These are phyloP conservation scores for Plecturocebus donacophilus DNA, from an alignment of 2,113 vertebrate genomes.

Conservation along the genomic window DNA sequence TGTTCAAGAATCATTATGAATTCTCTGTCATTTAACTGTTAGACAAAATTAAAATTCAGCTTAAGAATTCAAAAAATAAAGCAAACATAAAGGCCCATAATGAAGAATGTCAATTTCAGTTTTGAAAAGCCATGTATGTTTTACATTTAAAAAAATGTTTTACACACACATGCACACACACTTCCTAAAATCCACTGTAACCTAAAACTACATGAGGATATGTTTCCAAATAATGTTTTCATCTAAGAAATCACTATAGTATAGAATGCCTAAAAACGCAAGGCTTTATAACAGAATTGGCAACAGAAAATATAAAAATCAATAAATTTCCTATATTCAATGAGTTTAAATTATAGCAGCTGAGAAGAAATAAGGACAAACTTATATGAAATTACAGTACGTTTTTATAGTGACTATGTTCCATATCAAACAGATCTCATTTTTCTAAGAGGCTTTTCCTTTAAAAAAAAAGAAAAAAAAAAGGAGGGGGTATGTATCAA, in stretches of 20 bases:
- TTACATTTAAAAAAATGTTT: background rate
- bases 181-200: constrained; percentile 6
- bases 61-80: constrained; percentile 6
- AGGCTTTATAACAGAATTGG: background rate
- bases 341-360: background rate
- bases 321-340: background rate
- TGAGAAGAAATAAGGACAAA: background rate
- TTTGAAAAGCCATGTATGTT: background rate
- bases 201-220: background rate
- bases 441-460: background rate
- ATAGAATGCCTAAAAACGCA: background rate
- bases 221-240: background rate
- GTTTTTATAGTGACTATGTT: background rate
- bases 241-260: background rate
- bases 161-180: background rate
- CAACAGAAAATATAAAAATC: background rate
- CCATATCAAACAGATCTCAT: background rate
- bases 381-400: background rate
- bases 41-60: background rate
- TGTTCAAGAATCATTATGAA: background rate
- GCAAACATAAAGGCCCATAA: background rate
- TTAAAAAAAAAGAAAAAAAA: background rate
- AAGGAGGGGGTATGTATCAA: background rate
- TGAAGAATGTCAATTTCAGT: background rate
- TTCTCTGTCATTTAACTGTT: background rate